A percentile compares a stretch with the other conserved stretches of the same genome.
Conservation (phyloP, 30 jellyfish, hydroid and myxozoan genomes). For the Pelagia noctiluca region DNA sequence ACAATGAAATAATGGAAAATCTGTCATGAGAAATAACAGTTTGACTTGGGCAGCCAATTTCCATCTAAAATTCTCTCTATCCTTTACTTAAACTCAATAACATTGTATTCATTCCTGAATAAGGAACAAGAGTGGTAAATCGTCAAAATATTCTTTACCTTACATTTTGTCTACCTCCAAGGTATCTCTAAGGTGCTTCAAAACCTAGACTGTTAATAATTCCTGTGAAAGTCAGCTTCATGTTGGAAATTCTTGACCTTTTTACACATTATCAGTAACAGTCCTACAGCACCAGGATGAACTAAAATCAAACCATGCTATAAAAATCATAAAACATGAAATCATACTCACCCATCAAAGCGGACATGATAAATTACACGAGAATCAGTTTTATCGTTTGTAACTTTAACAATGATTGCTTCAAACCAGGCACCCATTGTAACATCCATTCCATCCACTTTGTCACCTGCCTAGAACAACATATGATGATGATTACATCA, state of each 20-base stretch:
- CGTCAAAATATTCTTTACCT: too few relatives aligned
- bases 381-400: constrained; percentile 41
- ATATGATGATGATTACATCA: background rate
- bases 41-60: too few relatives aligned
- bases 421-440: constrained; percentile 99
- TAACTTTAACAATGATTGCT: constrained; percentile 71
- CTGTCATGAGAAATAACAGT: background rate
- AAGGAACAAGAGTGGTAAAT: too few relatives aligned
- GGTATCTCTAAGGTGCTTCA: too few relatives aligned
- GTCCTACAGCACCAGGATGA: background rate
- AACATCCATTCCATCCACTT: constrained; percentile 89
- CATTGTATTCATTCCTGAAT: too few relatives aligned
- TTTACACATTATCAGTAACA: too few relatives aligned
- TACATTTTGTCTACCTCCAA: too few relatives aligned
- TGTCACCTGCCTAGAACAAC: constrained; percentile 65
- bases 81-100: too few relatives aligned
- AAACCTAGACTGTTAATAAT: too few relatives aligned
- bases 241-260: too few relatives aligned
- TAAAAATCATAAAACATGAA: background rate
- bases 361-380: constrained; percentile 55
- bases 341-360: constrained; percentile 81
- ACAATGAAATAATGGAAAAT: background rate
- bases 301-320: background rate
- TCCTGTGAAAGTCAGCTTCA: too few relatives aligned
- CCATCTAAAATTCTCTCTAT: too few relatives aligned